Percentiles rank a stretch among this genome's conserved stretches.
These are phyloP conservation scores for Linepithema humile DNA, from an alignment of 1,140 invertebrate genomes.

Conservation along the genomic window DNA sequence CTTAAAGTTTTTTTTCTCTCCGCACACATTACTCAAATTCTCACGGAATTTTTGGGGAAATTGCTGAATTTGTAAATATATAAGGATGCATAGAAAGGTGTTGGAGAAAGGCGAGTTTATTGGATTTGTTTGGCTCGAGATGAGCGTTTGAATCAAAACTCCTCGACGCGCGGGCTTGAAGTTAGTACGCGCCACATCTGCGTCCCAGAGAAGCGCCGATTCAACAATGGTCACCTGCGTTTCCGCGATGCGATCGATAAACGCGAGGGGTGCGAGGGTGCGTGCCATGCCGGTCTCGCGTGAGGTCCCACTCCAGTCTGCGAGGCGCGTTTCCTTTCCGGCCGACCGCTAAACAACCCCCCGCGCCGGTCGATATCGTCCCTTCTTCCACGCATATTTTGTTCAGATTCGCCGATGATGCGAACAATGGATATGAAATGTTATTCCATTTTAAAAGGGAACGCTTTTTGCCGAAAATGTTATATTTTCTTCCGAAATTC, in stretches of 20 bases:
- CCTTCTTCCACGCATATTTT: not conserved
- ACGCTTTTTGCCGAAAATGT: not conserved
- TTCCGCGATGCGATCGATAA: constrained; percentile 48
- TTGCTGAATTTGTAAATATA: too few relatives aligned
- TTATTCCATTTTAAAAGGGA: not conserved
- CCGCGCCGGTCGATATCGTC: constrained; percentile 18
- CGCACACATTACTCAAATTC: not conserved
- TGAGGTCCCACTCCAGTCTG: not conserved
- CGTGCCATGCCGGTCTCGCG: constrained; percentile 18
- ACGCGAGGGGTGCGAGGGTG: constrained; percentile 10
- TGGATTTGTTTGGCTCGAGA: not conserved
- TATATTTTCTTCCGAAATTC: too few relatives aligned
- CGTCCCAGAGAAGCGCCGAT: not conserved
- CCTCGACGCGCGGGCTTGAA: not conserved
- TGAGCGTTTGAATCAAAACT: not conserved
- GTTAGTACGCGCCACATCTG: not conserved
- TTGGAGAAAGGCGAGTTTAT: not conserved
- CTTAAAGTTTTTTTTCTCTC: not conserved
- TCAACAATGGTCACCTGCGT: constrained; percentile 32
- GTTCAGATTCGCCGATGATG: not conserved
- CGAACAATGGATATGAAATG: not conserved
- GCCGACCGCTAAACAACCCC: constrained; percentile 1
- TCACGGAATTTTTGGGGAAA: not conserved
- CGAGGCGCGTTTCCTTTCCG: constrained; percentile 35
- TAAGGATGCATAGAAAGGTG: too few relatives aligned